Evolutionary conservation across 2,797 vertebrate genomes (phyloP), one percentile per base, ranked within the genome.

Genomic region (Malurus leucopterus): DNA sequence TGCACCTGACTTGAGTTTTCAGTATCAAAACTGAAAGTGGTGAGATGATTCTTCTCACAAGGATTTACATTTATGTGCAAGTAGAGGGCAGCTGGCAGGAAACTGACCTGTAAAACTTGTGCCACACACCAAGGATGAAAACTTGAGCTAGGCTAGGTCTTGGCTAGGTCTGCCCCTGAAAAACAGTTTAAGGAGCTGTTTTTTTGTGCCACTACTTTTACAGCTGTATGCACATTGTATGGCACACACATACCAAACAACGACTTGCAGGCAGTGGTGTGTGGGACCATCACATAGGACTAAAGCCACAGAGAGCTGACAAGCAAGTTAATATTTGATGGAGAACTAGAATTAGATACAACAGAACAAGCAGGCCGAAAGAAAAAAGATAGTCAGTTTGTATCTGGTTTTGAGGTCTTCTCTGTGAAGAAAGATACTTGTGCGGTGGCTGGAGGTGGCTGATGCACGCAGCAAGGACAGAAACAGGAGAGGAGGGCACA

Each of bases 71-170:
- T 53, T 21, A 17, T 17, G 29, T 47, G 53, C n/a, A 19, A 68
- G 34, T 7, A 27, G 38, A 65, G 11, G 26, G 15, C 20, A 59
- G 16, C 22, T 62, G 32, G 26, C 65, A 70, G 65, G 43, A 83
- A 62, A 29, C 6, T 3, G 6, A 12, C 6, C 27, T 34, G n/a
- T 23, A 32, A 29, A 47, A 65, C 24, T 36, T 54, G 32, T 13
- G 36, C 30, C 12, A 10, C 16, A 3, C 0, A 7, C 14, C 0
- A 5, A 38, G 11, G n/a, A 27, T 15, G 24, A 74, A 29, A 18
- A 36, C 15, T 38, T 10, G 5, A 22, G 32, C 15, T 36, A 36
- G 36, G 36, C 36, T 36, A 36, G 36, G 36, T 36, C 36, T 36
- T 3, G 14, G 46, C 21, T 32, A 53, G 13, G 30, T 43, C 59